Evolutionary conservation across 2,888 invertebrate genomes (phyloP), one percentile per base, ranked within the genome.

Genomic region (Diaprepes abbreviatus): DNA sequence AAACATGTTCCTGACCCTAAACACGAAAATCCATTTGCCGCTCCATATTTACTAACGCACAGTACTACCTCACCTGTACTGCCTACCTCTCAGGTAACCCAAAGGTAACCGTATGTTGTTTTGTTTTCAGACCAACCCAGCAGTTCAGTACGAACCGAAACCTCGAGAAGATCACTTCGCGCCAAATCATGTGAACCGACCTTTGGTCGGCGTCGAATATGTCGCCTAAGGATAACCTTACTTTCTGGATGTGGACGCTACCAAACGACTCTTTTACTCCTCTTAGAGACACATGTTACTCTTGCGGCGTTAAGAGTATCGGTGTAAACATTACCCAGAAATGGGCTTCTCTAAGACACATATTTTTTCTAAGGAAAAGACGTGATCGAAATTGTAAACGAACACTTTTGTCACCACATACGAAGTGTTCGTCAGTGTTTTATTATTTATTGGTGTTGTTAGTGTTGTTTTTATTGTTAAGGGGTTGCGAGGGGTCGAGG

Each of bases 31-130:
- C 14, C 12, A 6, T 54, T 43, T 66, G 66, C 71, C 71, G 71
- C 71, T 66, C 38, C 50, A 16, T 52, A 52, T 17, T 9, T 17
- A 58, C 40, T 19, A 21, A 6, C 19, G 14, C 52, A 40, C 59
- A 62, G 57, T 57, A 66, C 57, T 59, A 60, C 50, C 64, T 69
- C 69, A 69, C 71, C 71, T 71, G 71, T 67, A 66, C 52, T 48
- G 45, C 57, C 66, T 66, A 62, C 57, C 70, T 57, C 58, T 60
- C 62, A 66, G 66, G 65, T 70, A 70, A 55, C 33, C 59, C 57
- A 66, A 67, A 67, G 66, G 55, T 64, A 71, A 71, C 71, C 67
- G 71, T 71, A 55, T 60, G 67, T 70, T 66, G 63, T 71, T 67
- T 71, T 67, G 59, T 67, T 71, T 67, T 66, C 64, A 59, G 64